Conservation (phyloP, 2,888 invertebrate genomes). For the Iselma pallidipennis region DNA sequence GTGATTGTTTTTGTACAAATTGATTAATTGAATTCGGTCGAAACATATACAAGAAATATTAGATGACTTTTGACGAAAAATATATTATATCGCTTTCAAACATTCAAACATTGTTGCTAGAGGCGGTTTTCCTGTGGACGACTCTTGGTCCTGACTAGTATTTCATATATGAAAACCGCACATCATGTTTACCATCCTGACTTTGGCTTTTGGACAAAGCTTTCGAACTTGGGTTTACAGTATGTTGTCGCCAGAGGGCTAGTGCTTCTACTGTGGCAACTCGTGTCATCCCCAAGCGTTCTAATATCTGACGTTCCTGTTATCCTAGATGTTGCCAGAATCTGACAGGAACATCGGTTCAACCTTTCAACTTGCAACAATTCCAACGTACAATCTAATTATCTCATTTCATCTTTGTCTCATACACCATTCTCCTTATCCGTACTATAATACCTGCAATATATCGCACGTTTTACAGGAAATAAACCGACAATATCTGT, state of each 20-base stretch:
- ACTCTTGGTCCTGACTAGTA: conserved; percentile 15
- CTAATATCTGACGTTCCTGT: conserved; percentile 23
- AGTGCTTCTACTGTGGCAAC: conserved; percentile 21
- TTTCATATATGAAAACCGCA: conserved; percentile 25
- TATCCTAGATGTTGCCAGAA: conserved; percentile 15
- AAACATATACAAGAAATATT: too few species aligned
- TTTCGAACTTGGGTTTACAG: conserved; percentile 24
- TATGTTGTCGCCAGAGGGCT: conserved; percentile 24
- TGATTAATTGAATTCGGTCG: conserved; percentile 12
- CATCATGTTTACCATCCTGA: conserved; percentile 23
- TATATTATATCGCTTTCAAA: too few species aligned
- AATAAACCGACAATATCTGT: conserved; percentile 14
- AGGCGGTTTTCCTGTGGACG: conserved; percentile 5
- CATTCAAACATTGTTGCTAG: not conserved
- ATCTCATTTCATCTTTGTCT: not conserved
- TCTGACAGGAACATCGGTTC: conserved; percentile 22
- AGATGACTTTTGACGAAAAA: too few species aligned
- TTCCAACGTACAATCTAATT: conserved; percentile 3
- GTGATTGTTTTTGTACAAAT: conserved; percentile 8
- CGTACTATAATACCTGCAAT: too few species aligned
- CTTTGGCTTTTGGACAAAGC: conserved; percentile 26
- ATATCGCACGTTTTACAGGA: conserved; percentile 6
- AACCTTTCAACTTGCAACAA: not conserved
- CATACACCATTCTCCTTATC: not conserved
- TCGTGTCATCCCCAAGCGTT: conserved; percentile 25